Conservation (phyloP, 2,888 invertebrate species). For the Brenthis daphne region DNA sequence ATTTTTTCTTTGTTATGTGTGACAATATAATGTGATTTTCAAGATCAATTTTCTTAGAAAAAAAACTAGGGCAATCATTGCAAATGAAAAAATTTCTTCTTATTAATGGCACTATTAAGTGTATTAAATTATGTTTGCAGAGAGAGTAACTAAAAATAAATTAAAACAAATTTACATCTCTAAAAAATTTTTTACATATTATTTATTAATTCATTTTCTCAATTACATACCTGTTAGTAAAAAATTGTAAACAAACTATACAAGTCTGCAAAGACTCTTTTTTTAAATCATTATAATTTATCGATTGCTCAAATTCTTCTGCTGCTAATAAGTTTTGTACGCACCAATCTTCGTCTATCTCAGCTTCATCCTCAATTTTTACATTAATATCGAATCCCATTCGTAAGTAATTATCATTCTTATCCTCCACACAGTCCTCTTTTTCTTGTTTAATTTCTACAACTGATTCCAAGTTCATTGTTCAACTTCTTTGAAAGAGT, state of each 20-base stretch:
- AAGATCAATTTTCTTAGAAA: slow-evolving; percentile 21
- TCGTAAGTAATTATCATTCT: slow-evolving; percentile 33
- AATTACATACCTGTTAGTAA: slow-evolving; percentile 39
- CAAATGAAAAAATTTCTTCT: slow-evolving; percentile 35
- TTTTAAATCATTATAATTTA: slow-evolving; percentile 24
- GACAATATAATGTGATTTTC: slow-evolving; percentile 27
- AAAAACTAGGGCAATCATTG: slow-evolving; percentile 31
- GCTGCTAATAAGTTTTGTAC: slow-evolving; percentile 18
- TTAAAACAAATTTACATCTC: neutral
- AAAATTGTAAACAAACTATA: slow-evolving; percentile 35
- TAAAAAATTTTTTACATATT: neutral
- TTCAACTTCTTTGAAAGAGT: neutral
- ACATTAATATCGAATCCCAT: slow-evolving; percentile 35
- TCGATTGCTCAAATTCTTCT: slow-evolving; percentile 6
- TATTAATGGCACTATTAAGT: slow-evolving; percentile 41
- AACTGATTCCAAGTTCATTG: neutral
- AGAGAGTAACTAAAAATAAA: slow-evolving; percentile 42
- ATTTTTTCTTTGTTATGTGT: slow-evolving; percentile 12
- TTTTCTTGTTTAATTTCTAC: slow-evolving; percentile 29
- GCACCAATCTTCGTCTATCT: slow-evolving; percentile 28
- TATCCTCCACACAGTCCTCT: slow-evolving; percentile 26
- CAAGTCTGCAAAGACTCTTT: slow-evolving; percentile 32
- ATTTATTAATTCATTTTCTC: neutral
- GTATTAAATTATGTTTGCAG: slow-evolving; percentile 44
- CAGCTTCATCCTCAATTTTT: slow-evolving; percentile 38